These are phyloP conservation scores for Clarias magur DNA, from an alignment of 2,113 vertebrate species.

Conservation along the genomic window DNA sequence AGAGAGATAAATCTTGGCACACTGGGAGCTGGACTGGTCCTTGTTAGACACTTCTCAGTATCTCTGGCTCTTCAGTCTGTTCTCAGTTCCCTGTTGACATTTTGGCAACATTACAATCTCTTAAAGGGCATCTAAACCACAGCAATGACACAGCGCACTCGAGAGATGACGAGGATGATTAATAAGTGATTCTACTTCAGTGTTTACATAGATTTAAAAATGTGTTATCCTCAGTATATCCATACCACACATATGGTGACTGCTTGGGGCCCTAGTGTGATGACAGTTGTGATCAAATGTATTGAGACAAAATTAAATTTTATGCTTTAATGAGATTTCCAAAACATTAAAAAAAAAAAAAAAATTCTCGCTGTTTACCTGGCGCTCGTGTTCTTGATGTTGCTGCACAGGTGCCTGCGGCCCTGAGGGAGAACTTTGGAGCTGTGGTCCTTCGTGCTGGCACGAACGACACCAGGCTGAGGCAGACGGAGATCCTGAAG, in stretches of 20 bases:
- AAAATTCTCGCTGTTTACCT: too few species aligned
- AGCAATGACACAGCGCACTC: slow-evolving; percentile 6
- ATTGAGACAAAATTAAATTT: too few species aligned
- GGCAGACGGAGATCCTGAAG: too few species aligned
- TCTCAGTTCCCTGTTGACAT: slow-evolving; percentile 33
- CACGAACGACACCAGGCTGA: too few species aligned
- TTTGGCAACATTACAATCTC: slow-evolving; percentile 37
- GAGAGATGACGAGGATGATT: slow-evolving; percentile 14
- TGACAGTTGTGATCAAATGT: background rate
- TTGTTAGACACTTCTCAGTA: background rate
- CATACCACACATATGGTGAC: background rate
- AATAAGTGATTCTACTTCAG: background rate
- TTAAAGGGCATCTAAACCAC: slow-evolving; percentile 32
- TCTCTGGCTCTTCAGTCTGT: slow-evolving; percentile 3
- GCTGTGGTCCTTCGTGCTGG: too few species aligned
- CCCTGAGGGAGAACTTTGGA: too few species aligned
- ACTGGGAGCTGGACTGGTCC: slow-evolving; percentile 1
- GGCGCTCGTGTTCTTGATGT: too few species aligned
- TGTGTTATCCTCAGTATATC: background rate
- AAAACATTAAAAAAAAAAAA: too few species aligned
- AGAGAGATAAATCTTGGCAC: background rate
- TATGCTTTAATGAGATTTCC: too few species aligned
- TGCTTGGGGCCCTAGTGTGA: background rate
- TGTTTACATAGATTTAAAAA: background rate
- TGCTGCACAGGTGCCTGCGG: too few species aligned